Evolutionary conservation across 2,113 vertebrate genomes (phyloP).

Genomic region (Notarius lentiginosus): DNA sequence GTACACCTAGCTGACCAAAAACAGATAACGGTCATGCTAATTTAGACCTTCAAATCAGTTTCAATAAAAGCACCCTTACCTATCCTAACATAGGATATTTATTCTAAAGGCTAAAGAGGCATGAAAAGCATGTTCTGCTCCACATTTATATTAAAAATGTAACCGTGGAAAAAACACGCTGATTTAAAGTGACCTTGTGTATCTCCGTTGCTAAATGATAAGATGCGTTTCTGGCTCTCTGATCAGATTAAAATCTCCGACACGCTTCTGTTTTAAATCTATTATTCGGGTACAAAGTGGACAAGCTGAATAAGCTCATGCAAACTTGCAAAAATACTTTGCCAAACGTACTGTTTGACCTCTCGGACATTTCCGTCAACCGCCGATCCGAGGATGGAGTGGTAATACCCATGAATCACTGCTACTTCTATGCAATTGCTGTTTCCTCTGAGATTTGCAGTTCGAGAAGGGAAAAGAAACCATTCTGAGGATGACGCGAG

Average conservation of each 20-base stretch:
- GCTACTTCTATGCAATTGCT: constrained; percentile 23
- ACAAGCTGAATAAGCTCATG: not conserved
- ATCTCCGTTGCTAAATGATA: not conserved
- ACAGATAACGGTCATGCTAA: not conserved
- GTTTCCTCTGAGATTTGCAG: not conserved
- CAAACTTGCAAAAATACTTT: not conserved
- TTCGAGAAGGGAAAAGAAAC: not conserved
- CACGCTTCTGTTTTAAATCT: not conserved
- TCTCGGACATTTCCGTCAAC: not conserved
- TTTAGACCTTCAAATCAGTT: too few species aligned
- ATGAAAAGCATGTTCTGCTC: not conserved
- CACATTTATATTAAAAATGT: not conserved
- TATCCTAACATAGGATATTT: not conserved
- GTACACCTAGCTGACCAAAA: not conserved
- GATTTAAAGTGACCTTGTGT: not conserved
- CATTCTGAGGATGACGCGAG: not conserved
- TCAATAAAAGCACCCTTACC: not conserved
- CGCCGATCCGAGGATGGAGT: not conserved
- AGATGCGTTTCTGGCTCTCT: not conserved
- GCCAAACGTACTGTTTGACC: not conserved
- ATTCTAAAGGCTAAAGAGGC: not conserved
- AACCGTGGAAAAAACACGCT: not conserved
- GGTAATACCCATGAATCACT: constrained; percentile 22
- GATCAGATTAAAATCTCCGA: not conserved
- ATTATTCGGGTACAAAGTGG: not conserved